Conservation (phyloP, 2,797 vertebrate genomes). For the Nannoperca australis region DNA sequence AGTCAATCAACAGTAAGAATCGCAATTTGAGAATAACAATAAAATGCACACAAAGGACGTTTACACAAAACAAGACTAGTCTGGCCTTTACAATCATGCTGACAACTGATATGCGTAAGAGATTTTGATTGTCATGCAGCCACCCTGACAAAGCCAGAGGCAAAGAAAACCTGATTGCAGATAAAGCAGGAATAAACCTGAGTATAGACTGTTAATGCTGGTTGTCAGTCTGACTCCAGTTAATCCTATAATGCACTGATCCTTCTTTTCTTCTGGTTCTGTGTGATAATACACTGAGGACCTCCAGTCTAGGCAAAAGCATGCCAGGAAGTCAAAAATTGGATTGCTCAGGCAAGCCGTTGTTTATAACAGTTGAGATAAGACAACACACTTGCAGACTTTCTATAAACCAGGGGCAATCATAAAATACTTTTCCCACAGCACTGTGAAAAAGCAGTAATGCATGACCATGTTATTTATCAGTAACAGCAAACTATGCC, state of each 20-base stretch:
- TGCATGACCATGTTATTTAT: constrained; percentile 22
- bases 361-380: constrained; percentile 33
- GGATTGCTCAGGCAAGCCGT: constrained; percentile 36
- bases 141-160: constrained; percentile 34
- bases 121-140: constrained; percentile 59
- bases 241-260: constrained; percentile 48
- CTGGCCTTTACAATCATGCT: constrained; percentile 30
- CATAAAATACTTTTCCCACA: constrained; percentile 22
- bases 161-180: constrained; percentile 46
- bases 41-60: constrained; percentile 50
- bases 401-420: constrained; percentile 19
- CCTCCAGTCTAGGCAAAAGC: constrained; percentile 20
- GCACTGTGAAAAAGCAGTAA: constrained; percentile 14
- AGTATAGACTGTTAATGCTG: constrained; percentile 30
- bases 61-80: constrained; percentile 35
- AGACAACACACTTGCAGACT: constrained; percentile 6
- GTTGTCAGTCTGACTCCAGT: constrained; percentile 51
- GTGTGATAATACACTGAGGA: constrained; percentile 39
- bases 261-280: constrained; percentile 33
- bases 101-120: constrained; percentile 60
- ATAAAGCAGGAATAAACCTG: constrained; percentile 59
- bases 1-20: constrained; percentile 50
- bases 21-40: constrained; percentile 54
- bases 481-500: constrained; percentile 18
- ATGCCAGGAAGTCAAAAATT: constrained; percentile 28